Evolutionary conservation across 2,113 vertebrate genomes (phyloP).

Genomic region (Chaetorhynchus papuensis): DNA sequence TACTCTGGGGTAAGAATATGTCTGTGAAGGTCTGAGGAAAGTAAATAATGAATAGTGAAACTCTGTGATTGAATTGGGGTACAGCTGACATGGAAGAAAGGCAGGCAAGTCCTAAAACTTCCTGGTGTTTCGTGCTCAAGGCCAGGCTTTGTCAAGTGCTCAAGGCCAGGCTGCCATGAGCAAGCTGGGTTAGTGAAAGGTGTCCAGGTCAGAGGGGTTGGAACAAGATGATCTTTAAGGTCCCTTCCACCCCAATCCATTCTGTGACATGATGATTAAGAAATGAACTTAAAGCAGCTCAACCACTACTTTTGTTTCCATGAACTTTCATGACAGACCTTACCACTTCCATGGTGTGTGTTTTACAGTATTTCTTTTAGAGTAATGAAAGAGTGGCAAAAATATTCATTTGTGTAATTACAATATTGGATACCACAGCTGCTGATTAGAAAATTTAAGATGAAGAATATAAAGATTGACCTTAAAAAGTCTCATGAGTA

Average conservation of each 20-base stretch:
- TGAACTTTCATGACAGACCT: neutral
- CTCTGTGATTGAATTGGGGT: neutral
- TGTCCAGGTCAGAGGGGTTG: neutral
- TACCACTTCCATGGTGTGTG: neutral
- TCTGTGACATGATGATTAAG: neutral
- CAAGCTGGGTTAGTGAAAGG: neutral
- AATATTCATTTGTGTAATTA: neutral
- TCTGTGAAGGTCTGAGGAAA: neutral
- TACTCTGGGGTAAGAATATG: neutral
- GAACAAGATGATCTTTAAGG: neutral
- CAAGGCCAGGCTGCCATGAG: neutral
- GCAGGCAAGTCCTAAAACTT: neutral
- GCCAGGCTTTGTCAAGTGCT: neutral
- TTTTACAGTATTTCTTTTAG: neutral
- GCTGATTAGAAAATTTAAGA: neutral
- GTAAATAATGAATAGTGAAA: neutral
- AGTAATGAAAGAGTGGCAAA: neutral
- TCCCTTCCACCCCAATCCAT: neutral
- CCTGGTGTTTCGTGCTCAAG: neutral
- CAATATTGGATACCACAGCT: neutral
- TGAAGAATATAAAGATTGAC: neutral
- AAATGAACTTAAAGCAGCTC: neutral
- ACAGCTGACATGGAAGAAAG: neutral
- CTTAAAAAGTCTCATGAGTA: neutral
- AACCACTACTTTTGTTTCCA: neutral